Percentiles rank a stretch among this genome's conserved stretches.
phyloP scores from a whole-genome alignment of 2,888 invertebrate genomes.

The Pantelozetes paolii region DNA sequence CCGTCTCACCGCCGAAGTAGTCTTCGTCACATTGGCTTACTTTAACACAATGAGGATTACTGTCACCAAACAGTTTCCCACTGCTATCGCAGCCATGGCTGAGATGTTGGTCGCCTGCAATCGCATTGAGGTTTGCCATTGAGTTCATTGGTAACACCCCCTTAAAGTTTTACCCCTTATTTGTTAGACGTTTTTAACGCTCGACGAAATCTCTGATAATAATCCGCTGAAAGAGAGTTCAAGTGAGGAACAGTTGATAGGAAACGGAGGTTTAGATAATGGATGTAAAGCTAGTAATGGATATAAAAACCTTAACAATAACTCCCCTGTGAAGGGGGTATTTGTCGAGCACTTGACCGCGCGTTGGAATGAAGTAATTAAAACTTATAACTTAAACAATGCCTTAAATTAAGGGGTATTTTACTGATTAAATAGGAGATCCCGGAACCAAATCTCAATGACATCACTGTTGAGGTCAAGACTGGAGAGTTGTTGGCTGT shows the following conservation, averaged over 20 bases:
- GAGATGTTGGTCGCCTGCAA: conserved; percentile 71
- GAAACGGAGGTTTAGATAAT: too few relatives aligned
- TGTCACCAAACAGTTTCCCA: conserved; percentile 74
- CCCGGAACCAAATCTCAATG: conserved; percentile 45
- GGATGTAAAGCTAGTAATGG: too few relatives aligned
- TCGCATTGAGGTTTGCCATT: conserved; percentile 56
- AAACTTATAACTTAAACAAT: too few relatives aligned
- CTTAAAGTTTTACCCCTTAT: background rate
- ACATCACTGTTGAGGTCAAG: conserved; percentile 52
- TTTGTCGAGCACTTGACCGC: background rate
- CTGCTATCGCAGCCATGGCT: conserved; percentile 71
- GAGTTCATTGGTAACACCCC: background rate
- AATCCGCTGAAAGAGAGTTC: background rate
- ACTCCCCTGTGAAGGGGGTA: background rate
- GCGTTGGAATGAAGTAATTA: background rate
- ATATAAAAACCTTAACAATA: too few relatives aligned
- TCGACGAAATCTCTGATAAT: conserved; percentile 2
- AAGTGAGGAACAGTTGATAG: too few relatives aligned
- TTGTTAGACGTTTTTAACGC: conserved; percentile 4
- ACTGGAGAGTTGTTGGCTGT: conserved; percentile 63
- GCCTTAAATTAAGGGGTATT: background rate
- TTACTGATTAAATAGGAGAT: conserved; percentile 32
- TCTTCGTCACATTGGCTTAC: conserved; percentile 80
- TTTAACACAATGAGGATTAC: conserved; percentile 78
- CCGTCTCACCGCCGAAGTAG: conserved; percentile 64